phyloP scores from a whole-genome alignment of 2,888 invertebrate genomes.

The Odontothrips loti region DNA sequence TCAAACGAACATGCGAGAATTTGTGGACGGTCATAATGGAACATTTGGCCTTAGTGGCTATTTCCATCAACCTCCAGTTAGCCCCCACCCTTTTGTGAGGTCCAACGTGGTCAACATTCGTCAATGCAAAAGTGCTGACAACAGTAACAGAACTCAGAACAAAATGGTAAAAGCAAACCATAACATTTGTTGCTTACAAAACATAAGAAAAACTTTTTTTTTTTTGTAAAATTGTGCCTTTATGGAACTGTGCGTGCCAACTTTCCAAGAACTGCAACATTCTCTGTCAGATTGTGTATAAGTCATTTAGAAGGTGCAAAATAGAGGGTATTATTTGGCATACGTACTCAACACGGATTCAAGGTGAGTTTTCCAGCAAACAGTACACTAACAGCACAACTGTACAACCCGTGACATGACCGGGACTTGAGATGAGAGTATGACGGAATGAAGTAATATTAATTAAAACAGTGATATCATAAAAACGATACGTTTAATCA shows the following conservation, averaged over 20 bases:
- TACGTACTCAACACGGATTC: not conserved
- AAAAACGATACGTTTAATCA: slow-evolving; percentile 6
- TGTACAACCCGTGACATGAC: slow-evolving; percentile 10
- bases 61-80: slow-evolving; percentile 6
- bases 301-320: not conserved
- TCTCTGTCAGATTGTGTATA: not conserved
- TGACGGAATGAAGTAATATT: not conserved
- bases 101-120: slow-evolving; percentile 13
- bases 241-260: slow-evolving; percentile 24
- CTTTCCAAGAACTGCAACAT: not conserved
- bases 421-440: not conserved
- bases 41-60: not conserved
- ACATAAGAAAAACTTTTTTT: not conserved
- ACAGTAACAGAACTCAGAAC: not conserved
- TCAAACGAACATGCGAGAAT: not conserved
- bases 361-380: not conserved
- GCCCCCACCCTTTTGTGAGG: slow-evolving; percentile 1
- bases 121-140: slow-evolving; percentile 6
- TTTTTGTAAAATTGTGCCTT: slow-evolving; percentile 15
- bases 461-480: slow-evolving; percentile 21
- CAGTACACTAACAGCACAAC: not conserved
- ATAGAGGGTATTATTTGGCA: not conserved
- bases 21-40: slow-evolving; percentile 16
- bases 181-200: slow-evolving; percentile 4
- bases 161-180: not conserved